phyloP scores from a whole-genome alignment of 2,888 invertebrate species.

The Vesta saturnalis region DNA sequence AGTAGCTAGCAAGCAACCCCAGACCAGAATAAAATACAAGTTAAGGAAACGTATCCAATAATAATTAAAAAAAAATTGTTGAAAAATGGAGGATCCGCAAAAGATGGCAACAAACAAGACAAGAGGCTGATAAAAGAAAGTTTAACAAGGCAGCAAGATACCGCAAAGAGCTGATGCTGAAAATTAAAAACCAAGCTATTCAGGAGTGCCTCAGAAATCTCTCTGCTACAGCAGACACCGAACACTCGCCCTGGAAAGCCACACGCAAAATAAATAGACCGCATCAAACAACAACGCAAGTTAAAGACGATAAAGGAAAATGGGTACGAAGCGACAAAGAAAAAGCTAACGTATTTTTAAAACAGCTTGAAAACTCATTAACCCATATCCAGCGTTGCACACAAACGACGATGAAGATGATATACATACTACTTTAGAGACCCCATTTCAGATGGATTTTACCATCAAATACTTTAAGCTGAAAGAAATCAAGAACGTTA shows the following conservation, averaged over 20 bases:
- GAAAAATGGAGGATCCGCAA: too few relatives aligned
- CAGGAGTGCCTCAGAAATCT: too few relatives aligned
- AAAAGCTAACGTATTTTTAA: background rate
- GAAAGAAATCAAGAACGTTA: too few relatives aligned
- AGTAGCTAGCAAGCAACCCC: background rate
- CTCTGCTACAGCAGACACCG: background rate
- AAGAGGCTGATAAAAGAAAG: too few relatives aligned
- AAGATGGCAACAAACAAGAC: too few relatives aligned
- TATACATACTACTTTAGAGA: background rate
- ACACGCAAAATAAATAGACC: background rate
- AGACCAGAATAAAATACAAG: background rate
- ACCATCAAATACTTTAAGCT: background rate
- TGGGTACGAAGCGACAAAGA: background rate
- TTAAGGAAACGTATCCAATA: background rate
- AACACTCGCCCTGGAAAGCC: background rate
- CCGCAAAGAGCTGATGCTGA: background rate
- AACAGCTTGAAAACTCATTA: background rate
- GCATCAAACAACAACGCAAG: too few relatives aligned
- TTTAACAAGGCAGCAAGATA: too few relatives aligned
- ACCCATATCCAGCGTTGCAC: background rate
- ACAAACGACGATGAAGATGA: background rate
- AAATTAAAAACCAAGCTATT: too few relatives aligned
- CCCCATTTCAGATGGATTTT: background rate
- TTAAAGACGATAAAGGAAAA: background rate
- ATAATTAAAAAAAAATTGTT: background rate